Evolutionary conservation across 2,797 vertebrate species (phyloP), one percentile per base, ranked within the genome.

Genomic region (Gastrophryne carolinensis): DNA sequence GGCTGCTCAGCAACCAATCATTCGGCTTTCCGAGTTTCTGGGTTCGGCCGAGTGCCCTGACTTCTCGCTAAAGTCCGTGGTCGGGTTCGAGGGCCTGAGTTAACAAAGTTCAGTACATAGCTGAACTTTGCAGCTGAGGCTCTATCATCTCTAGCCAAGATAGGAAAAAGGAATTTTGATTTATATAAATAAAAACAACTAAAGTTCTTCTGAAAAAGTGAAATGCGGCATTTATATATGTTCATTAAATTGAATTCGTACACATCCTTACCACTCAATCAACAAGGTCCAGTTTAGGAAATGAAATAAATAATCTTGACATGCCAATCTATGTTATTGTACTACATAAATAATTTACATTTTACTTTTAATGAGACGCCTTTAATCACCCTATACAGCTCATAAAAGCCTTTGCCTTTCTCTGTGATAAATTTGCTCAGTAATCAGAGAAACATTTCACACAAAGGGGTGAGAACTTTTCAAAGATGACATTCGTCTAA

Each of bases 271-370:
- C 47, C 57, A 37, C 29, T 72, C 57, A 21, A 30, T 66, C 27
- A 52, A 30, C 41, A 27, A 23, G n/a, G 24, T 63, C 37, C 32
- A 53, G 32, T 49, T 50, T 72, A 39, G 53, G 58, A 24, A 72
- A 62, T 32, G 58, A 47, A 34, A 52, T 26, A 53, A 63, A 39
- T 15, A 17, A 39, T 72, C 34, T 63, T 63, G 47, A 17, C 37
- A 29, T 32, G 27, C 27, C 13, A n/a, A 53, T 37, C 24, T 62
- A 1, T 53, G 32, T 39, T 72, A 52, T 52, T 61, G 49, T 53
- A 63, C 39, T 54, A 39, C 47, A 52, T 62, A 41, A 62, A 49
- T 72, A 72, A 63, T 72, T 72, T 26, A 63, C 52, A 23, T 53
- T 13, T 53, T 32, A 19, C 5, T 72, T n/a, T 72, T 49, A 62